These are phyloP conservation scores for Pinna nobilis DNA, from an alignment of 1,140 invertebrate genomes.

Conservation along the genomic window DNA sequence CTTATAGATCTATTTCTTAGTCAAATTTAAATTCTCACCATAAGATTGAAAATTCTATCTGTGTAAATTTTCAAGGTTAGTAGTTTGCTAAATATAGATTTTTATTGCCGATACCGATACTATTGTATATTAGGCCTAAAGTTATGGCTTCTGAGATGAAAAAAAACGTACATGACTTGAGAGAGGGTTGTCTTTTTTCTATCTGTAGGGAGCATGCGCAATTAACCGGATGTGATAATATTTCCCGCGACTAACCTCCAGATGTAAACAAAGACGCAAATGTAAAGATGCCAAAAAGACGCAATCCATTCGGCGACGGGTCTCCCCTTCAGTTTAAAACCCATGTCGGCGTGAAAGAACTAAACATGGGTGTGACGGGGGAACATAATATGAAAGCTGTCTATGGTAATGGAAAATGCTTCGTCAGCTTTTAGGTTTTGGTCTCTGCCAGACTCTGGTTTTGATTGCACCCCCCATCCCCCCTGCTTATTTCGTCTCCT, in stretches of 20 bases:
- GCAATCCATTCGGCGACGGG: slow-evolving; percentile 59
- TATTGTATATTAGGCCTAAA: no score
- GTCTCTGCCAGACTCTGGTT: neutral
- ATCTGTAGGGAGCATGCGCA: neutral
- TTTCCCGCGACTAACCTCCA: slow-evolving; percentile 8
- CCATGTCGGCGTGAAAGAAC: slow-evolving; percentile 52
- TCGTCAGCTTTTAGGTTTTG: neutral
- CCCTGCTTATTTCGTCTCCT: no score
- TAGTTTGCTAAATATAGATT: no score
- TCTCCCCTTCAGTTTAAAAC: slow-evolving; percentile 60
- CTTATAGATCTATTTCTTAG: no score
- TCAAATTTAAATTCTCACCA: no score
- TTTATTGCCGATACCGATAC: no score
- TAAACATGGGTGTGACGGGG: slow-evolving; percentile 46
- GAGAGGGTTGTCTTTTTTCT: no score
- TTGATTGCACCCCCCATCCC: no score
- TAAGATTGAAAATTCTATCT: no score
- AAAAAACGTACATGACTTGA: no score
- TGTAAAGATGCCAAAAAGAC: slow-evolving; percentile 54
- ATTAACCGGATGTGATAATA: neutral
- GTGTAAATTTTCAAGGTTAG: no score
- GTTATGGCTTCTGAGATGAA: no score
- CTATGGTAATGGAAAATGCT: slow-evolving; percentile 48
- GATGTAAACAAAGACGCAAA: slow-evolving; percentile 13
- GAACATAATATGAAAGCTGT: slow-evolving; percentile 55